phyloP scores from a whole-genome alignment of 2,797 vertebrate species.

The Rhinatrema bivittatum region DNA sequence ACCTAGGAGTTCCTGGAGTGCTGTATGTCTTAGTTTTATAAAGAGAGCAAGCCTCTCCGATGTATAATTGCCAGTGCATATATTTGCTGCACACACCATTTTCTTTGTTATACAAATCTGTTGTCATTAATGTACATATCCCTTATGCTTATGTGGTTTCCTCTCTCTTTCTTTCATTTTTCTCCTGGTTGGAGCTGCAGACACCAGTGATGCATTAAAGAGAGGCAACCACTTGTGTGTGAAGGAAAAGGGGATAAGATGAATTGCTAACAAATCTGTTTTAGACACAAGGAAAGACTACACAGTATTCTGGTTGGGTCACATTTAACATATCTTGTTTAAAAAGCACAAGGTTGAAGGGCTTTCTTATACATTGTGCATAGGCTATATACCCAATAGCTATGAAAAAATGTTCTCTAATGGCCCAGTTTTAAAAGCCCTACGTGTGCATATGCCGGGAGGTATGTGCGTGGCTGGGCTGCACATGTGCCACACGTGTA shows the following conservation, averaged over 20 bases:
- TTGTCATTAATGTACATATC: rapidly evolving
- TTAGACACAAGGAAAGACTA: not conserved
- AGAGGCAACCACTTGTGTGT: rapidly evolving
- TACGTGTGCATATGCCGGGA: no score
- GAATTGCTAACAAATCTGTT: not conserved
- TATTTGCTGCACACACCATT: rapidly evolving
- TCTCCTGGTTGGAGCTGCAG: not conserved
- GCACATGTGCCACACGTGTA: no score
- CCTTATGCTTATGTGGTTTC: not conserved
- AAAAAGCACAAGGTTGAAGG: not conserved
- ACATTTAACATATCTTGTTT: rapidly evolving
- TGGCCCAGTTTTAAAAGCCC: no score
- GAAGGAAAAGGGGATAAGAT: not conserved
- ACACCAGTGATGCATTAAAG: not conserved
- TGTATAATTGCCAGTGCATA: no score
- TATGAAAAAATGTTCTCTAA: no score
- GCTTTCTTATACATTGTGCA: not conserved
- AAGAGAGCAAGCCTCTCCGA: no score
- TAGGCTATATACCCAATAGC: no score
- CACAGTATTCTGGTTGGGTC: rapidly evolving
- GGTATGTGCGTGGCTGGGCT: no score
- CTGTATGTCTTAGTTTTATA: no score
- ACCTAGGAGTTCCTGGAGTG: no score
- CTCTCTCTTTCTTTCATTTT: not conserved
- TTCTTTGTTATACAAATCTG: not conserved